Evolutionary conservation across 2,888 invertebrate genomes (phyloP), one percentile per base, ranked within the genome.

Genomic region (Tetranychus piercei): DNA sequence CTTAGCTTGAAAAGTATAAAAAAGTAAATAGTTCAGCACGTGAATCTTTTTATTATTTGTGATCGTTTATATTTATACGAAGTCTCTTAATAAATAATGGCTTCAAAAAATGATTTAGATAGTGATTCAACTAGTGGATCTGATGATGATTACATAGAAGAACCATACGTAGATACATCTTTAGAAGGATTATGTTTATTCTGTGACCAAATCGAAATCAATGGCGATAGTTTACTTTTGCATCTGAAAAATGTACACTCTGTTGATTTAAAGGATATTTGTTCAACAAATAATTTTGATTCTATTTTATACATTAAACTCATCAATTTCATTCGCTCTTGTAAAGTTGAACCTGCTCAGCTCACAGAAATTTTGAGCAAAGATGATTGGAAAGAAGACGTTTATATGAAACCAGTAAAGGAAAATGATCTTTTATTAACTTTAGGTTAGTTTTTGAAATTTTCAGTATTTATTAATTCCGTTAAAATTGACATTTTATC

Each of bases 361-460:
- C 65, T 79, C 9, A 70, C 72, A 66, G 72, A 76, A 44, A 66
- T 76, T 2, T 73, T 75, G 44, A 66, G 69, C 43, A 65, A 71
- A 20, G 70, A 74, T 34, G 81, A 87, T 6, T 93, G 92, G 92
- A 85, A 87, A 15, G 87, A 87, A 79, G 91, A 92, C 75, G 87
- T 86, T 78, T 92, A 90, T 81, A 84, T 93, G 76, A 88, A 88
- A 81, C 91, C 93, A 0, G 86, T 87, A 6, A 75, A 84, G 73
- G 86, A 87, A 77, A 87, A 89, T 80, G 93, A 93, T 81, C 86
- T 89, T 11, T 90, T 92, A 89, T 82, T 93, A 69, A 90, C 88
- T 87, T 89, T 88, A 81, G 92, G 91, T 87, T 87, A 76, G 77
- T 76, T 73, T 45, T 73, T 34, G 67, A 65, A 44, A 67, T n/a